A percentile compares a stretch with the other conserved stretches of the same genome.
Conservation (phyloP, 2,113 vertebrate species). For the Myrmecobius fasciatus region DNA sequence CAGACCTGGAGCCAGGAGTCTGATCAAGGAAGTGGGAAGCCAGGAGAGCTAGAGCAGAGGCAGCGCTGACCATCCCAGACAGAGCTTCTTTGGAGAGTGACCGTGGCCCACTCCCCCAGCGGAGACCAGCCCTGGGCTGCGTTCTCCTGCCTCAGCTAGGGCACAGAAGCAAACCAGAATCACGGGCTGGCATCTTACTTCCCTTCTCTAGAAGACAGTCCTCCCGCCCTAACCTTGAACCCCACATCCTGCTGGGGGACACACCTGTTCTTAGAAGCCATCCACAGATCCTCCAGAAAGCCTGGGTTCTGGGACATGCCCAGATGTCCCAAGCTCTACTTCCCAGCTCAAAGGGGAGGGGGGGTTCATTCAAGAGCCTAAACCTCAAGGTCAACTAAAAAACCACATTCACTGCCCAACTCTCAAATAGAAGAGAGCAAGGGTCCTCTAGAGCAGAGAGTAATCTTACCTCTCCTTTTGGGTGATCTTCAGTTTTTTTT, state of each 20-base stretch:
- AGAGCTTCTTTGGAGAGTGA: background rate
- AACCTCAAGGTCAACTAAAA: constrained; percentile 46
- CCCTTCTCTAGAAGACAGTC: constrained; percentile 26
- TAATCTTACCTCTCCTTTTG: constrained; percentile 94
- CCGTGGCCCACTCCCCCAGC: constrained; percentile 14
- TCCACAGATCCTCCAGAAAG: constrained; percentile 17
- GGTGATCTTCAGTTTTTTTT: constrained; percentile 96
- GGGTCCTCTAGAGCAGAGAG: constrained; percentile 29
- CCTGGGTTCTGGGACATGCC: constrained; percentile 12
- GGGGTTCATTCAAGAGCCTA: constrained; percentile 24
- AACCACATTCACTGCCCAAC: constrained; percentile 52
- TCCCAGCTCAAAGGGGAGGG: constrained; percentile 4
- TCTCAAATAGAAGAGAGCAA: constrained; percentile 34
- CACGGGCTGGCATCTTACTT: background rate
- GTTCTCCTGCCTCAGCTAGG: background rate
- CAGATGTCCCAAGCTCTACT: background rate
- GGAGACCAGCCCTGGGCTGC: constrained; percentile 3
- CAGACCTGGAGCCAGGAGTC: constrained; percentile 37
- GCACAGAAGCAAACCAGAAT: constrained; percentile 24
- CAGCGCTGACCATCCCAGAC: background rate
- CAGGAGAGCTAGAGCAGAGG: constrained; percentile 20
- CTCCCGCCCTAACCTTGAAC: background rate
- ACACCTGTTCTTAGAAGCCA: background rate
- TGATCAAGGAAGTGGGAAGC: constrained; percentile 30
- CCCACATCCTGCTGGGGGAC: background rate